phyloP scores from a whole-genome alignment of 2,888 invertebrate genomes.

The Emmelina monodactyla region DNA sequence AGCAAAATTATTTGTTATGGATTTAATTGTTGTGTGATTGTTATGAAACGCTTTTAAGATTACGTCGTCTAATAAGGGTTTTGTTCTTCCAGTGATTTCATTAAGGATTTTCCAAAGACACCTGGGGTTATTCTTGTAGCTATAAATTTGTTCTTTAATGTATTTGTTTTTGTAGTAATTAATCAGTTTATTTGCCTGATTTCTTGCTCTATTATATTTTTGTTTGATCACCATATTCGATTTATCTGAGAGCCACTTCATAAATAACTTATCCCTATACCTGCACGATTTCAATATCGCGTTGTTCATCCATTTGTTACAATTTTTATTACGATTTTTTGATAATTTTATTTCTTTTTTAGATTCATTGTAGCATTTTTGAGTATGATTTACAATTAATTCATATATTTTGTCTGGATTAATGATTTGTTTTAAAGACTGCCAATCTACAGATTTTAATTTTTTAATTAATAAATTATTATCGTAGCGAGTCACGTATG shows the following conservation, averaged over 20 bases:
- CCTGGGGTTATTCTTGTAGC: constrained; percentile 4
- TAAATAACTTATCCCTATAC: constrained; percentile 12
- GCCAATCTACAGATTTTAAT: constrained; percentile 1
- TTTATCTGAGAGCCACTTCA: constrained; percentile 11
- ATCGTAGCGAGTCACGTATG: background rate
- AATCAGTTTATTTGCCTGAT: constrained; percentile 7
- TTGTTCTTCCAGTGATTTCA: constrained; percentile 8
- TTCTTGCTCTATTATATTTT: constrained; percentile 11
- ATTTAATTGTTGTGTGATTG: background rate
- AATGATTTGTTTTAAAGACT: background rate
- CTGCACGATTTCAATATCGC: constrained; percentile 11
- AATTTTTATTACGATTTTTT: background rate
- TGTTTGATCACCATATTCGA: constrained; percentile 9
- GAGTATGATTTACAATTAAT: constrained; percentile 2
- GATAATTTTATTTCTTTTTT: constrained; percentile 4
- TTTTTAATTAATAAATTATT: background rate
- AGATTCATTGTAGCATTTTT: constrained; percentile 7
- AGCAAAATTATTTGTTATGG: constrained; percentile 7
- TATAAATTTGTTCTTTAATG: constrained; percentile 3
- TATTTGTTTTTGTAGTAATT: constrained; percentile 5
- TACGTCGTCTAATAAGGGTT: constrained; percentile 6
- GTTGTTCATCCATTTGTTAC: constrained; percentile 11
- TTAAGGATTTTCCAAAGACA: constrained; percentile 9
- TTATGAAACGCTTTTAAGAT: constrained; percentile 6
- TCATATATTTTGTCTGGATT: constrained; percentile 6